Evolutionary conservation across 2,888 invertebrate species (phyloP), one percentile per base, ranked within the genome.

Genomic region (Petrolisthes manimaculis): DNA sequence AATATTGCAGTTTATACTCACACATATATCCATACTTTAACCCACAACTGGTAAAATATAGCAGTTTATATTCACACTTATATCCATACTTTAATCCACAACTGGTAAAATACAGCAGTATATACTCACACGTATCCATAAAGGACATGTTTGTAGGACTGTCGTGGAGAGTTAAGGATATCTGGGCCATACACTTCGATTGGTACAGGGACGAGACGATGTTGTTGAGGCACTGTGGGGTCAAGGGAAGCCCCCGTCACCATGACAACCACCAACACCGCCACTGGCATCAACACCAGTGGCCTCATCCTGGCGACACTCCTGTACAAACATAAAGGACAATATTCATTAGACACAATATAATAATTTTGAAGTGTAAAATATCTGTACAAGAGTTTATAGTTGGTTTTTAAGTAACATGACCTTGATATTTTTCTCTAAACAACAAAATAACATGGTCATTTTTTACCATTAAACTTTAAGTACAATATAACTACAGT

Each of bases 71-170:
- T 2, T 37, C 61, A 87, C 89, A n/a, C n/a, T n/a, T n/a, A n/a
- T n/a, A n/a, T n/a, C n/a, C n/a, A n/a, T n/a, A n/a, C n/a, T n/a
- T n/a, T n/a, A n/a, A n/a, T n/a, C n/a, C n/a, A n/a, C n/a, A n/a
- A n/a, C n/a, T n/a, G n/a, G n/a, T n/a, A n/a, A n/a, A n/a, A n/a
- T n/a, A n/a, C n/a, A n/a, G n/a, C n/a, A n/a, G n/a, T n/a, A n/a
- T n/a, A n/a, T n/a, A n/a, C n/a, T n/a, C n/a, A n/a, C n/a, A 87
- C 85, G 67, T 89, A 88, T 21, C 79, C 67, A 81, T 83, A 90
- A 56, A 90, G 88, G 0, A 85, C n/a, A 9, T 86, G 79, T 5
- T 79, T 78, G 24, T 71, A 77, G 18, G 51, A 24, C 8, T 51
- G 55, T 9, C n/a, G 12, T 21, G 83, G 89, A 12, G 79, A 71